These are phyloP conservation scores for Ips typographus DNA, from an alignment of 1,140 invertebrate genomes.

Conservation along the genomic window DNA sequence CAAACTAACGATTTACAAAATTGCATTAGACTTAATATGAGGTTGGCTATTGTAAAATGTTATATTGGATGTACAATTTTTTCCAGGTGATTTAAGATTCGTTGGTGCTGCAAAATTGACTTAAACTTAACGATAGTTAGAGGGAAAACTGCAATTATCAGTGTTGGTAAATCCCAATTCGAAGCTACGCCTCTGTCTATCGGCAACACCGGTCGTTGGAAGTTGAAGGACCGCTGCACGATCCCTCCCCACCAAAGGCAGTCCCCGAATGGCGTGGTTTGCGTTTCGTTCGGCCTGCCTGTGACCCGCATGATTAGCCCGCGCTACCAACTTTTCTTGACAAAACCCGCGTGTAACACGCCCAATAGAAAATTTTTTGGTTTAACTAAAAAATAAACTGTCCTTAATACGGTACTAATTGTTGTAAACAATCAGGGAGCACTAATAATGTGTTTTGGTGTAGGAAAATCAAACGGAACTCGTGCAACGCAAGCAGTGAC, in stretches of 20 bases:
- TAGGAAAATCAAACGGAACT: not conserved
- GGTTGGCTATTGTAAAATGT: no score
- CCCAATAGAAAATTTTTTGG: conserved; percentile 43
- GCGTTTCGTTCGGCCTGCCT: conserved; percentile 48
- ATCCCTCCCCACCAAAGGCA: conserved; percentile 46
- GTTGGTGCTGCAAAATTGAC: no score
- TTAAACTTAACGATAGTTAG: no score
- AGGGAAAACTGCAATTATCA: not conserved
- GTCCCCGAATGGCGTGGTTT: conserved; percentile 52
- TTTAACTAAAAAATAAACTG: conserved; percentile 20
- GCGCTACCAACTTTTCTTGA: conserved; percentile 42
- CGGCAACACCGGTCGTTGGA: conserved; percentile 24
- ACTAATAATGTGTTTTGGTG: not conserved
- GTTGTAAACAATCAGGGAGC: no score
- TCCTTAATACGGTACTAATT: conserved; percentile 3
- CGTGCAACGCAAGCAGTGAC: conserved; percentile 19
- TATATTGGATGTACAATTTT: no score
- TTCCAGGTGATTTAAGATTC: no score
- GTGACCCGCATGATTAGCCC: conserved; percentile 44
- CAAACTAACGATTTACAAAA: no score
- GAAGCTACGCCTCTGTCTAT: conserved; percentile 20
- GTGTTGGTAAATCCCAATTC: not conserved
- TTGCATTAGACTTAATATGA: no score
- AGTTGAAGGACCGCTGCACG: conserved; percentile 32
- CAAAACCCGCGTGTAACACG: conserved; percentile 40